Conservation (phyloP, 92 coral and sea anemone species). For the Palythoa heliodiscus region DNA sequence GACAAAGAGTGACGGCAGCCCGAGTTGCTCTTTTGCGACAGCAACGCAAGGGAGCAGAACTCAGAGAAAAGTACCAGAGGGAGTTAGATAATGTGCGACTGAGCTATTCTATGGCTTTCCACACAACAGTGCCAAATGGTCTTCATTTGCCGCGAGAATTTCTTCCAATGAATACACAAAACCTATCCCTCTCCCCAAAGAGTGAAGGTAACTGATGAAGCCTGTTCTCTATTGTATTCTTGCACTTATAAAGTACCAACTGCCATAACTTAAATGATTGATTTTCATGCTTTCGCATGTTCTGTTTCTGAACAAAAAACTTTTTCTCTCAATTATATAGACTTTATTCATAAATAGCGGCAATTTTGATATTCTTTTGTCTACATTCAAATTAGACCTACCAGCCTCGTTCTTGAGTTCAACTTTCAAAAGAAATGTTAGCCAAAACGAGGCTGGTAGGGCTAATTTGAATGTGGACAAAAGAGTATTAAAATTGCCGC, state of each 20-base stretch:
- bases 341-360: too few relatives aligned
- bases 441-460: too few relatives aligned
- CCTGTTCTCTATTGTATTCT: neutral
- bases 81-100: constrained; percentile 79
- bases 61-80: constrained; percentile 77
- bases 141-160: constrained; percentile 36
- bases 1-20: constrained; percentile 97
- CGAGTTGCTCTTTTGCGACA: constrained; percentile 96
- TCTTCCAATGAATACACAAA: constrained; percentile 22
- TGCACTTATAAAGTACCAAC: neutral
- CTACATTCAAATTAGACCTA: too few relatives aligned
- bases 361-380: too few relatives aligned
- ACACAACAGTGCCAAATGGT: constrained; percentile 58
- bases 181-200: constrained; percentile 25
- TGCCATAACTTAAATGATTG: neutral
- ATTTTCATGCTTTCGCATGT: neutral
- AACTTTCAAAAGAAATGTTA: too few relatives aligned
- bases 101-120: constrained; percentile 89
- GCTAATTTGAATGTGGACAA: too few relatives aligned
- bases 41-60: constrained; percentile 94
- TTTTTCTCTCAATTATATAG: neutral
- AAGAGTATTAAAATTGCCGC: too few relatives aligned
- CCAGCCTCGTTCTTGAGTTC: too few relatives aligned
- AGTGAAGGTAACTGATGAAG: constrained; percentile 20
- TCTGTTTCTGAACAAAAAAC: neutral